Evolutionary conservation across 2,113 vertebrate genomes (phyloP), one percentile per base, ranked within the genome.

Genomic region (Corvus hawaiiensis): DNA sequence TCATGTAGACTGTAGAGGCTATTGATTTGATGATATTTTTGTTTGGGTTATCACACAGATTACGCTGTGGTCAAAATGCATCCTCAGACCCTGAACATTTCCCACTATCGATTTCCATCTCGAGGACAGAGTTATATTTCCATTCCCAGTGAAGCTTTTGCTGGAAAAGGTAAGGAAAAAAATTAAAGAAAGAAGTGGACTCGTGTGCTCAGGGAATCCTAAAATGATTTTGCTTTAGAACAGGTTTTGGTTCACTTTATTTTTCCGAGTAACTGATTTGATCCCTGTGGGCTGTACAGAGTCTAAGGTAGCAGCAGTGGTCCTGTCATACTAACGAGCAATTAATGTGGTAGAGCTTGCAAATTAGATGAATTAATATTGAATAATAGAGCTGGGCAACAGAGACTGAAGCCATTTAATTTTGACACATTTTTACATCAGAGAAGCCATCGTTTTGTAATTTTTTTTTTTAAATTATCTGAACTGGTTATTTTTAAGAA

Each of bases 111-210:
- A 63, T 99, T 99, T 84, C 99, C 99, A 1, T 97, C 98, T 10
- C 97, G 55, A 39, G 99, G 99, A 37, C 98, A 98, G 90, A 99
- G 96, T 94, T 99, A 98, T 69, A 98, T 99, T 72, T 98, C 99
- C 28, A 98, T 99, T 32, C 99, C 99, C 3, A 97, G 98, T 2
- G 98, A 99, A 93, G 99, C 99, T 48, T 99, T 99, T 83, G 89
- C 90, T 52, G 92, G 97, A 87, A 97, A 98, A 96, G 98, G 99
- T 99, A 97, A 98, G 82, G 30, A 72, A 52, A 32, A 32, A 32
- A 16, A 20, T 41, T 73, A 14, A 49, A 37, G 28, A 16, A 11
- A 48, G 16, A 26, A 66, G 13, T 5, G 52, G 21, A 4, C 10
- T 17, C 1, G 1, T 48, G 26, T 9, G 54, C 85, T 52, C 21